These are phyloP conservation scores for Phytoseiulus persimilis DNA, from an alignment of 2,888 invertebrate genomes.

Conservation along the genomic window DNA sequence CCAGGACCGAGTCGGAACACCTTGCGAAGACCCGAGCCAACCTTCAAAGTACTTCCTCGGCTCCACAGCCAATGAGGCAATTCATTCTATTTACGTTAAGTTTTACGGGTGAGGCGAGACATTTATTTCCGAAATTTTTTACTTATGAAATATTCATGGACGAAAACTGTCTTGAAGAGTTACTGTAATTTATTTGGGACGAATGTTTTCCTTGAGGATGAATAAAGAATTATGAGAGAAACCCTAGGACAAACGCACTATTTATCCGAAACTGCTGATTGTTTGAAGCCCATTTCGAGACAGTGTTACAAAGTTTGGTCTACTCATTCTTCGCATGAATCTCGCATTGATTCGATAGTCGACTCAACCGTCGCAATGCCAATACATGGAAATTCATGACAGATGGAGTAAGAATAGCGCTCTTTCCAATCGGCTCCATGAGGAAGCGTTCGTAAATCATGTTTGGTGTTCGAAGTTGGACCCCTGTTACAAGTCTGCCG, in stretches of 20 bases:
- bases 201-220: background rate
- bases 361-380: no score
- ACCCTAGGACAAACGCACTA: background rate
- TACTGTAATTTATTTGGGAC: background rate
- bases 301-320: no score
- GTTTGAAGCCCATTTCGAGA: background rate
- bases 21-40: background rate
- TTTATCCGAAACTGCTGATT: background rate
- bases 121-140: background rate
- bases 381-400: no score
- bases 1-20: background rate
- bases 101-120: background rate
- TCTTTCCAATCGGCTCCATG: no score
- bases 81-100: background rate
- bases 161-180: background rate
- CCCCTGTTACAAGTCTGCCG: no score
- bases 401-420: no score
- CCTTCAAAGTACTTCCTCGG: background rate
- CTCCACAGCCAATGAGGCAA: background rate
- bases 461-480: no score
- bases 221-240: background rate
- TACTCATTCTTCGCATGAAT: no score
- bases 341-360: no score
- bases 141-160: background rate
- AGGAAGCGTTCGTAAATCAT: no score